Evolutionary conservation across 2,113 vertebrate species (phyloP), one percentile per base, ranked within the genome.

Genomic region (Nyctereutes procyonoides): DNA sequence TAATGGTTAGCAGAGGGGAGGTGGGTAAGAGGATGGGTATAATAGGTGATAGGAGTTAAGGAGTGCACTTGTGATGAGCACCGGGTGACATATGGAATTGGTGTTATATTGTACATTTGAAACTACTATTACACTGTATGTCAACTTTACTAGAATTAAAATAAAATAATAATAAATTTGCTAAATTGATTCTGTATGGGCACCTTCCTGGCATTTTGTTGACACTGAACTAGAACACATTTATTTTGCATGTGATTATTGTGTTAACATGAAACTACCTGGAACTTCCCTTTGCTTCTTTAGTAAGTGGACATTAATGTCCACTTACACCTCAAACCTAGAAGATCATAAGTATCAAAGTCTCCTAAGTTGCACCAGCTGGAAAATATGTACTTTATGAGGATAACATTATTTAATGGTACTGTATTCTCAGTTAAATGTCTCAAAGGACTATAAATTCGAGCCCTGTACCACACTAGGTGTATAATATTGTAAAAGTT

Each of bases 261-360:
- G 60, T 88, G n/a, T 88, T 98, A 97, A 69, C 51, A 94, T 94
- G 89, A 96, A 93, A 71, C n/a, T 92, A 98, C 95, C 79, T 87
- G 81, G 95, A 98, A 79, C 32, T 95, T 96, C 97, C 63, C 81
- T 96, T 95, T 97, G 87, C 87, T 98, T n/a, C 28, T 30, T 96
- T 88, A 98, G 43, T 85, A 98, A 97, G 71, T 97, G 43, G 43
- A 43, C 43, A 43, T 98, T 98, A 98, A 98, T 0, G 0, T 97
- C 87, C 92, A 96, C 97, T 88, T 98, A 87, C 48, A 97, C 84
- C 97, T 98, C 79, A 98, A 79, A 93, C 83, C 87, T 93, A 86
- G 38, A 97, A 95, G 93, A 98, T 87, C 53, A 96, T 98, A 98
- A 99, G 98, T 98, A 98, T 97, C 87, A 92, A 97, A 96, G 92